Base-by-base conservation (phyloP, 2,113 vertebrate species). In the Athene noctua region DNA sequence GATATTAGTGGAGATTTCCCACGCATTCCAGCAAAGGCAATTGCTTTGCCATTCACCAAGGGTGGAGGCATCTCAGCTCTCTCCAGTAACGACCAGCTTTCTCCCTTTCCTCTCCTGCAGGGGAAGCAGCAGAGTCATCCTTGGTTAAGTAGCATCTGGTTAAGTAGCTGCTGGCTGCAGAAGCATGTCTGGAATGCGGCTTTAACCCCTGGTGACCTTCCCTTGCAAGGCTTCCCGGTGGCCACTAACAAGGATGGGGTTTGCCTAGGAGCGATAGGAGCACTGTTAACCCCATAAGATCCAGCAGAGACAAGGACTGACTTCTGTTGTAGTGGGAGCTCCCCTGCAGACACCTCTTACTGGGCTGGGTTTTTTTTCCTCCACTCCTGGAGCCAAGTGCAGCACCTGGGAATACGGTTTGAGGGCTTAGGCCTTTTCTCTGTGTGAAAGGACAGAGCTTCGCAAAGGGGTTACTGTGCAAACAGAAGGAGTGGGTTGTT, bases 181-280 rank as follows among this genome's bases (percentile, higher is more conserved):
- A 92, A 65, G 47, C 91, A 92, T 8, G 91, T 58, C 82, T 91
- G 95, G 95, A 96, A 97, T 96, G 95, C 5, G 36, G 82, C 90
- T 94, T 88, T 61, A 96, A 95, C 89, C 92, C 92, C 27, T 4
- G 25, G 30, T 82, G 92, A 89, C 93, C 92, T 94, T 72, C 40
- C 68, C 44, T 55, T 67, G 36, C 38, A 15, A 6, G 67, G 91
- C 71, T 96, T 92, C 81, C 70, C 81, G 49, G 77, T 46, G 67
- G 72, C 83, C 63, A 51, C 59, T 46, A 8, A 70, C 18, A 5
- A 19, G 57, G 66, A 32, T 29, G 58, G 51, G 61, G 67, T 79
- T 86, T 74, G 95, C 68, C 21, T 18, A 54, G 77, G 61, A 88
- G 27, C 68, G 27, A 26, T 5, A 67, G 91, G 51, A 57, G 21